These are phyloP conservation scores for Spilosoma lubricipeda DNA, from an alignment of 2,888 invertebrate genomes.

Conservation along the genomic window DNA sequence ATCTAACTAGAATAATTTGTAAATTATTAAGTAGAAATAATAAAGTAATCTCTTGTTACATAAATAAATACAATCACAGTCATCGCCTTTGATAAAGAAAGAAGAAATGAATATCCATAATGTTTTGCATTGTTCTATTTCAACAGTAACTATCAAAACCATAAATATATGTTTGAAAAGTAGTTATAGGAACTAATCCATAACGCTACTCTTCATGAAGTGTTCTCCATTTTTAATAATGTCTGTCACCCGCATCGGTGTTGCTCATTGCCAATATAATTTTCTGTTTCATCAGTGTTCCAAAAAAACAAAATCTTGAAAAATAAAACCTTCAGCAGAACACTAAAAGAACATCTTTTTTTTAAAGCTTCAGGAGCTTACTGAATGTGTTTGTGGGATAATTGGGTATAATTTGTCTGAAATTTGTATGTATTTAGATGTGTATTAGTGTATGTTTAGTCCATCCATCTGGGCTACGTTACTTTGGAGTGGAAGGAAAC, in stretches of 20 bases:
- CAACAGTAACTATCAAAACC: neutral
- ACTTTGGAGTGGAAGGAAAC: no score
- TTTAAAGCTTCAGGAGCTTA: neutral
- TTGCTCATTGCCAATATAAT: conserved; percentile 2
- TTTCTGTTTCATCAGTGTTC: neutral
- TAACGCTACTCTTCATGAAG: neutral
- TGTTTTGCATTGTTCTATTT: neutral
- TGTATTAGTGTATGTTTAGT: no score
- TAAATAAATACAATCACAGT: no score
- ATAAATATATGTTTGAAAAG: neutral
- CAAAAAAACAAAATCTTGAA: no score
- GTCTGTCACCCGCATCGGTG: neutral
- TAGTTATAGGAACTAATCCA: neutral
- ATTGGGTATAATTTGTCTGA: no score
- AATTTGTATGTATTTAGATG: neutral
- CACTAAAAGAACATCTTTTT: neutral
- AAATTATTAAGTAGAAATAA: no score
- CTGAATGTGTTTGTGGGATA: neutral
- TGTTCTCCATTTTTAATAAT: no score
- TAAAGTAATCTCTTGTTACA: neutral
- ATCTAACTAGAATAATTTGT: neutral
- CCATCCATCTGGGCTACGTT: no score
- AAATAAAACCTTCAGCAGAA: neutral
- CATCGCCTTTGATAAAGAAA: no score
- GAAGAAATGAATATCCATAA: no score